Conservation (phyloP, 2,113 vertebrate species). For the Promerops cafer region DNA sequence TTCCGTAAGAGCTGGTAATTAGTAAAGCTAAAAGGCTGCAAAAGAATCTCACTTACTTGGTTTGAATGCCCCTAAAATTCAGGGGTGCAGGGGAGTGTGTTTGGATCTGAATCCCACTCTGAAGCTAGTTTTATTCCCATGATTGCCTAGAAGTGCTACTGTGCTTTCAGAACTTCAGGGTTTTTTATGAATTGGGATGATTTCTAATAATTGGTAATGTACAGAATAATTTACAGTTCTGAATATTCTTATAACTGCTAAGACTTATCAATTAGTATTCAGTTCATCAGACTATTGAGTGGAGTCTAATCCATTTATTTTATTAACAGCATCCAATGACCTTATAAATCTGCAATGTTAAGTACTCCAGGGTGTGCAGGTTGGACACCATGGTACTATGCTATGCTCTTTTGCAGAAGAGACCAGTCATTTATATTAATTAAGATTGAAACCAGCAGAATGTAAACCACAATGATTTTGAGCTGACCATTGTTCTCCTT, state of each 20-base stretch:
- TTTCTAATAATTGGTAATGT: neutral
- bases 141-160: neutral
- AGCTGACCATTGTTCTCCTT: neutral
- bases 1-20: conserved; percentile 55
- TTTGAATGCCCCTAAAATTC: neutral
- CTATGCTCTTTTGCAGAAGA: neutral
- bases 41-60: neutral
- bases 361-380: neutral
- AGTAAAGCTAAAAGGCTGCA: neutral
- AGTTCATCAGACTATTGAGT: neutral
- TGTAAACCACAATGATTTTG: neutral
- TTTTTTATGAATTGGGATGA: neutral
- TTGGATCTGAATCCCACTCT: neutral
- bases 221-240: neutral
- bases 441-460: neutral
- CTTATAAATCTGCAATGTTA: conserved; percentile 1
- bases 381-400: neutral
- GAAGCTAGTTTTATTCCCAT: neutral
- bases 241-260: neutral
- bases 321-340: neutral
- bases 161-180: neutral
- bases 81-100: neutral
- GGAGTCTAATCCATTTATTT: conserved; percentile 12
- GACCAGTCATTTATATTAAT: neutral
- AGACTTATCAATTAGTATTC: neutral